phyloP scores from a whole-genome alignment of 92 coral and sea anemone species.

The Epizoanthus fatuus region DNA sequence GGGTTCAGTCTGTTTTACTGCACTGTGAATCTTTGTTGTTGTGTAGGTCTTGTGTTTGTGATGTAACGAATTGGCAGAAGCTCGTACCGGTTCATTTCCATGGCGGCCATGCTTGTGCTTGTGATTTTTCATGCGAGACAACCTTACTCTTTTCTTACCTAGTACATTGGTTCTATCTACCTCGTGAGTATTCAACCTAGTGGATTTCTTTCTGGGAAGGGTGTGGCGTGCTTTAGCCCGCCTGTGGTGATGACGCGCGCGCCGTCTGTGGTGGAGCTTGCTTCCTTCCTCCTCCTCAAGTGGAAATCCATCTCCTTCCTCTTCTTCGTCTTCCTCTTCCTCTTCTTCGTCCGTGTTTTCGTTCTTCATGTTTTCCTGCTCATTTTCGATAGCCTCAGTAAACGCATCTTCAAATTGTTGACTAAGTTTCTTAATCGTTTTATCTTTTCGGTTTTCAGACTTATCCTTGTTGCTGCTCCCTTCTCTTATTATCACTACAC shows the following conservation, averaged over 20 bases:
- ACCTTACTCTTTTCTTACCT: background rate
- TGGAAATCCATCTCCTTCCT: background rate
- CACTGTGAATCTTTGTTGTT: background rate
- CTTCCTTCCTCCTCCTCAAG: background rate
- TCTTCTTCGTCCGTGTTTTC: slow-evolving; percentile 1
- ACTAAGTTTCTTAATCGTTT: slow-evolving; percentile 59
- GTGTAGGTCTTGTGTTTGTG: background rate
- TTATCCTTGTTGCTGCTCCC: slow-evolving; percentile 5
- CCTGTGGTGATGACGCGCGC: background rate
- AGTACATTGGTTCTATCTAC: background rate
- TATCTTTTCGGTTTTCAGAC: slow-evolving; percentile 38
- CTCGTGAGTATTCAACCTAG: background rate
- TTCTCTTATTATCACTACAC: slow-evolving; percentile 71
- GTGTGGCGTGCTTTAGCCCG: slow-evolving; percentile 10
- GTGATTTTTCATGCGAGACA: background rate
- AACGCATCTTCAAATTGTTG: slow-evolving; percentile 72
- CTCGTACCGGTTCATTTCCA: background rate
- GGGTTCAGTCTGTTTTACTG: background rate
- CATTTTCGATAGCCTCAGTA: slow-evolving; percentile 67
- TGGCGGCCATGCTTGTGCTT: background rate
- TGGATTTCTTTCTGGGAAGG: slow-evolving; percentile 10
- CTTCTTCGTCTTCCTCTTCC: background rate
- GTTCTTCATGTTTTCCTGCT: slow-evolving; percentile 31
- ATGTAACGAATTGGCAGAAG: background rate
- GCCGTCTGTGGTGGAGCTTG: background rate